A percentile compares a stretch with the other conserved stretches of the same genome.
phyloP scores from a whole-genome alignment of 2,888 invertebrate species.

The Leptinotarsa tumamoca region DNA sequence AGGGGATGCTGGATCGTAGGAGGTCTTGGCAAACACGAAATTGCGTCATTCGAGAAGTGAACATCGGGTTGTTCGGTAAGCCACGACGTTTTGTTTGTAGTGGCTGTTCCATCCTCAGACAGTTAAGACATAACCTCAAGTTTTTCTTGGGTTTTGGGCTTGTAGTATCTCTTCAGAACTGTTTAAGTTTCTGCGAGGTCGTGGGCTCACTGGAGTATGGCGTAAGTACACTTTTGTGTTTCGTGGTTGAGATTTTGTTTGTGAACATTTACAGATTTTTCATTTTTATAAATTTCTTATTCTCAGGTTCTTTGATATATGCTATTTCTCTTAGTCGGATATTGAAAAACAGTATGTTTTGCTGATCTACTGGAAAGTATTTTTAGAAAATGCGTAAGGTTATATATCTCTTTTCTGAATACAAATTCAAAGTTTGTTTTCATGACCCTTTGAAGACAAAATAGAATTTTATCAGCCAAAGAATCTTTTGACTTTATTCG shows the following conservation, averaged over 20 bases:
- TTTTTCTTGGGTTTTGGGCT: slow-evolving; percentile 18
- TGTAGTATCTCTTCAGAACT: slow-evolving; percentile 12
- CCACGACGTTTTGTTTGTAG: slow-evolving; percentile 37
- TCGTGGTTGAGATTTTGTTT: not conserved
- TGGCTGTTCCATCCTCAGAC: slow-evolving; percentile 29
- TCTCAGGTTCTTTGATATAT: no score
- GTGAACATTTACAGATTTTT: not conserved
- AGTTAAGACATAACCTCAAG: slow-evolving; percentile 2
- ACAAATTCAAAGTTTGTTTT: no score
- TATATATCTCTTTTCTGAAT: no score
- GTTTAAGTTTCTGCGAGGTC: slow-evolving; percentile 20
- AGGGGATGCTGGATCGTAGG: slow-evolving; percentile 48
- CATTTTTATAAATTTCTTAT: not conserved
- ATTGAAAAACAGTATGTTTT: no score
- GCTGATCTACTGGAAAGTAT: no score
- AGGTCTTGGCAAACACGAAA: slow-evolving; percentile 47
- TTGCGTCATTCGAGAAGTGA: slow-evolving; percentile 57
- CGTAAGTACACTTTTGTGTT: slow-evolving; percentile 28
- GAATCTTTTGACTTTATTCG: no score
- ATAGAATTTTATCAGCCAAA: no score
- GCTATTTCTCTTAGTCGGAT: no score
- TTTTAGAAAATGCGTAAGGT: no score
- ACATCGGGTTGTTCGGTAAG: slow-evolving; percentile 52
- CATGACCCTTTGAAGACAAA: no score
- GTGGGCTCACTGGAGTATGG: slow-evolving; percentile 17